Evolutionary conservation across 1,140 invertebrate species (phyloP).

Genomic region (Zaprionus nigranus): DNA sequence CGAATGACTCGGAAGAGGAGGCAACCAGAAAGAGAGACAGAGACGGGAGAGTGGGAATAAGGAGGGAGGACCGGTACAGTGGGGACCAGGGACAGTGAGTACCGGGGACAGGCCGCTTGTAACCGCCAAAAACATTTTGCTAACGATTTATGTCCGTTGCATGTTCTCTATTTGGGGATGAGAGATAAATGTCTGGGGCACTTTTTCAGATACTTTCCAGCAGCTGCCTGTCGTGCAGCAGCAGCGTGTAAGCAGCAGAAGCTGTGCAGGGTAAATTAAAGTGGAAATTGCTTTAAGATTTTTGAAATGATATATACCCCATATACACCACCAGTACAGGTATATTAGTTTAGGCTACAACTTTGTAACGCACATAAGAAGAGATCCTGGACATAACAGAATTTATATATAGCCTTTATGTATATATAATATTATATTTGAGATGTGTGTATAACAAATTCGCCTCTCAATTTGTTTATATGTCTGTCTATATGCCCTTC

Average conservation of each 20-base stretch:
- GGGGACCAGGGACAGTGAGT: not conserved
- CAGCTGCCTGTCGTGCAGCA: constrained; percentile 8
- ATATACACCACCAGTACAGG: not conserved
- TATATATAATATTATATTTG: no score
- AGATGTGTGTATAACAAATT: no score
- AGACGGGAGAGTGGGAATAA: not conserved
- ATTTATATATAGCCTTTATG: no score
- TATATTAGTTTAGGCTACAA: not conserved
- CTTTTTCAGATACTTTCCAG: constrained; percentile 59
- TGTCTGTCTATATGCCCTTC: constrained; percentile 5
- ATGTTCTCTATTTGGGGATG: constrained; percentile 51
- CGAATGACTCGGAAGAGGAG: not conserved
- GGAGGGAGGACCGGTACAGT: not conserved
- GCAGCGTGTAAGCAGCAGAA: no score
- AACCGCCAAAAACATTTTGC: constrained; percentile 80
- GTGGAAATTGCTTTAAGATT: not conserved
- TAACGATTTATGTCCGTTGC: constrained; percentile 80
- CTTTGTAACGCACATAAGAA: not conserved
- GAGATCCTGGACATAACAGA: no score
- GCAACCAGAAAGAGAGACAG: not conserved
- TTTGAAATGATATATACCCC: not conserved
- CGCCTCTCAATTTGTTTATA: not conserved
- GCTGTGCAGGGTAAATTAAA: constrained; percentile 3
- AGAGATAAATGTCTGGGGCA: constrained; percentile 70
- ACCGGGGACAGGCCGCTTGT: constrained; percentile 51